phyloP scores from a whole-genome alignment of 2,113 vertebrate species.

The Vanacampus margaritifer region DNA sequence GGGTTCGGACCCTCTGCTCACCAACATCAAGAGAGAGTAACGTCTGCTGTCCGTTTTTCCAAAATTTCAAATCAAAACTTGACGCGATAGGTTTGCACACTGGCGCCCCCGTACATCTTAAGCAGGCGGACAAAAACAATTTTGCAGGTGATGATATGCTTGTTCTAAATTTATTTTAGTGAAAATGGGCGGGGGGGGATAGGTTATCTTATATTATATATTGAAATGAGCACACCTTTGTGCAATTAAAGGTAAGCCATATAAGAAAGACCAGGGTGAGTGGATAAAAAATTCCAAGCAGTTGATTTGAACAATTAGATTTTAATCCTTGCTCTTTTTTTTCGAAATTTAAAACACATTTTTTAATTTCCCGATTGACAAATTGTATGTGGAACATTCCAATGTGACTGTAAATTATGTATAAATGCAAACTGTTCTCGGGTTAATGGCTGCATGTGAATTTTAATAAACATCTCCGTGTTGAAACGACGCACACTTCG shows the following conservation, averaged over 20 bases:
- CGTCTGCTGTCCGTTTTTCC: background rate
- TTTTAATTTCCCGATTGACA: constrained; percentile 9
- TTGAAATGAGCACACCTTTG: constrained; percentile 39
- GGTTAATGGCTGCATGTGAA: constrained; percentile 66
- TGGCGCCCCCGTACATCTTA: constrained; percentile 10
- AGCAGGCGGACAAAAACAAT: constrained; percentile 10
- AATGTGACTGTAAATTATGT: constrained; percentile 70
- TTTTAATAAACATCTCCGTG: constrained; percentile 72
- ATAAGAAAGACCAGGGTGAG: constrained; percentile 9
- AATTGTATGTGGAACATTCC: background rate
- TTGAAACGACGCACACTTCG: constrained; percentile 33
- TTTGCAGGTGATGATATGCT: background rate
- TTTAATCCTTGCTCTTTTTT: constrained; percentile 17
- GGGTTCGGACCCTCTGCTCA: constrained; percentile 61
- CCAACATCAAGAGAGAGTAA: constrained; percentile 78
- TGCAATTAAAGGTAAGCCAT: constrained; percentile 23
- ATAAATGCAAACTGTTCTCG: constrained; percentile 63
- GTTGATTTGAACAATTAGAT: background rate
- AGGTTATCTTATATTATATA: constrained; percentile 15
- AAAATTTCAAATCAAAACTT: constrained; percentile 20
- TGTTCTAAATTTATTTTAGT: constrained; percentile 22
- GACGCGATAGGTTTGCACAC: constrained; percentile 54
- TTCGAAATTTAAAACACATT: constrained; percentile 14
- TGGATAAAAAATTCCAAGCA: background rate
- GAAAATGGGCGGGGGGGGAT: background rate